Base-by-base conservation (phyloP, 2,797 vertebrate genomes). In the Cossypha dichroa region DNA sequence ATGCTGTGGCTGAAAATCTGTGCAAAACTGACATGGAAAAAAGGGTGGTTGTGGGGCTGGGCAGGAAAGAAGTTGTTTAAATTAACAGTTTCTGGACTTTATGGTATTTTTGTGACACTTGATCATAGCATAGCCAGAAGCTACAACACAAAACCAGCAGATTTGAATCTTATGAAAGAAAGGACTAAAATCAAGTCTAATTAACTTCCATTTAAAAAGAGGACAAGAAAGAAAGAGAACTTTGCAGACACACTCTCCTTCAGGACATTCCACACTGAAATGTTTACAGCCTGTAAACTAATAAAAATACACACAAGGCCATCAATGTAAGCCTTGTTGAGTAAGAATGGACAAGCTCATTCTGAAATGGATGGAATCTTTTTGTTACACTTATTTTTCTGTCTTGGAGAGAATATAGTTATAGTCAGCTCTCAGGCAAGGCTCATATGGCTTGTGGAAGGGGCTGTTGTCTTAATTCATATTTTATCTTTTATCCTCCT, bases 61-160 rank as follows among this genome's bases (percentile, higher is more conserved):
- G 46, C 29, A 82, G 76, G 41, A 87, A 81, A 41, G 40, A 60
- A 79, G 51, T 90, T 95, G 51, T 40, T 92, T 95, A 92, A 74
- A 41, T 85, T 87, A 75, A 28, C 64, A 78, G 4, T 79, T 84
- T 88, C 48, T 94, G 86, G n/a, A 60, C 63, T 58, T 91, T 4
- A 64, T 2, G 0, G 29, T 33, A 41, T 78, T 88, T 85, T 78
- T 82, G 55, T 86, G 85, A 86, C 21, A 46, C 48, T 67, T 54
- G 80, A 86, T 95, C 63, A 82, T 28, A 76, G n/a, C 34, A 31
- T 76, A 78, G 88, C 79, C 85, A 90, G 82, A 78, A 93, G 66
- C 43, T 70, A 81, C n/a, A 49, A 11, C 4, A 19, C 12, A 77
- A 70, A 77, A 46, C 28, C 36, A 73, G 17, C 1, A 3, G 33